phyloP scores from a whole-genome alignment of 1,140 invertebrate genomes.

The Drosophila biarmipes region DNA sequence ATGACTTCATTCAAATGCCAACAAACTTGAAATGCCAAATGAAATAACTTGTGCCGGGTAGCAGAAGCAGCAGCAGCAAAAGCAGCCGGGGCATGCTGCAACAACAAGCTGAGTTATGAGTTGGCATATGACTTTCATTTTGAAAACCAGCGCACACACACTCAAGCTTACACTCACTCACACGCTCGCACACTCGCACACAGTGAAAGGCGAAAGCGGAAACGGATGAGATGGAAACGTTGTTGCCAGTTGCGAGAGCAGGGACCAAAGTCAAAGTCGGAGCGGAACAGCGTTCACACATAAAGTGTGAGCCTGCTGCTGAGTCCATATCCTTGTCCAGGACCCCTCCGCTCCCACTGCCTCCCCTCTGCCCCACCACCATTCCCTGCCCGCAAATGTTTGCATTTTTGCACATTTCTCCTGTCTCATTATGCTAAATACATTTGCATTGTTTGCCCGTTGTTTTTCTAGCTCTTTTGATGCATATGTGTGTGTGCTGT shows the following conservation, averaged over 20 bases:
- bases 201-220: conserved; percentile 35
- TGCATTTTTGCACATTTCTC: conserved; percentile 83
- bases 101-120: conserved; percentile 80
- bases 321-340: conserved; percentile 50
- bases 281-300: conserved; percentile 66
- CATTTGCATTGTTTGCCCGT: conserved; percentile 81
- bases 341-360: not conserved
- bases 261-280: conserved; percentile 39
- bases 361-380: not conserved
- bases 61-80: conserved; percentile 21
- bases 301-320: conserved; percentile 65
- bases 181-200: conserved; percentile 8
- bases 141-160: conserved; percentile 62
- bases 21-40: conserved; percentile 80
- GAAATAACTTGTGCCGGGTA: conserved; percentile 72
- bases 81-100: conserved; percentile 31
- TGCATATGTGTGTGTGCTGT: conserved; percentile 63
- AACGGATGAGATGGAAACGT: conserved; percentile 54
- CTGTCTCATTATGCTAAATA: conserved; percentile 83
- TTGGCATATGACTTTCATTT: conserved; percentile 82
- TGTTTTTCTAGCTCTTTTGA: conserved; percentile 83
- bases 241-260: conserved; percentile 62
- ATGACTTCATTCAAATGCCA: conserved; percentile 82
- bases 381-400: conserved; percentile 69
- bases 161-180: conserved; percentile 3